A percentile compares a stretch with the other conserved stretches of the same genome.
phyloP scores from a whole-genome alignment of 2,888 invertebrate genomes.

The Calameuta filiformis region DNA sequence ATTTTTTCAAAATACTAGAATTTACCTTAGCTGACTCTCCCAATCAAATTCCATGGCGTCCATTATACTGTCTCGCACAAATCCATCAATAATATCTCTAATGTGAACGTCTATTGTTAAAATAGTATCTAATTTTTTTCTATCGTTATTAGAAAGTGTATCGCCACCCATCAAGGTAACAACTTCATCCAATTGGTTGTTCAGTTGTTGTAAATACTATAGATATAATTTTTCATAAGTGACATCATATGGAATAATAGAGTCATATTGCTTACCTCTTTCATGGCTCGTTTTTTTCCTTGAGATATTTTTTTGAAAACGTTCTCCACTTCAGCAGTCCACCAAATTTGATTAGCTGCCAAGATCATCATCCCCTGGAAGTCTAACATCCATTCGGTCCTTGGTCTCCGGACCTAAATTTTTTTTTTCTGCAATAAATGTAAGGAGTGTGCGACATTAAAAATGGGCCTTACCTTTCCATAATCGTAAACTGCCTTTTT shows the following conservation, averaged over 20 bases:
- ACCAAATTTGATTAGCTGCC: slow-evolving; percentile 92
- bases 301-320: slow-evolving; percentile 79
- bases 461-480: slow-evolving; percentile 72
- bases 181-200: slow-evolving; percentile 84
- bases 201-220: slow-evolving; percentile 79
- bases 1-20: background rate
- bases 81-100: slow-evolving; percentile 87
- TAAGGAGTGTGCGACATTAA: background rate
- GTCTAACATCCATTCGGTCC: slow-evolving; percentile 89
- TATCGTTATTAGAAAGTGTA: slow-evolving; percentile 78
- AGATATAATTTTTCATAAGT: background rate
- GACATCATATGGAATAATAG: background rate
- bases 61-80: slow-evolving; percentile 83
- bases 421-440: background rate
- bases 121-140: slow-evolving; percentile 88
- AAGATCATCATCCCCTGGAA: slow-evolving; percentile 90
- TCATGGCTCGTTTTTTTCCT: slow-evolving; percentile 89
- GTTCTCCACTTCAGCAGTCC: slow-evolving; percentile 95
- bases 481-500: slow-evolving; percentile 91
- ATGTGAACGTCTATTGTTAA: slow-evolving; percentile 93
- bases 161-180: slow-evolving; percentile 69
- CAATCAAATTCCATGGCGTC: slow-evolving; percentile 90
- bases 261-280: slow-evolving; percentile 68
- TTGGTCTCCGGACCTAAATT: slow-evolving; percentile 57
- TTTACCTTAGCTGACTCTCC: slow-evolving; percentile 86